A percentile compares a stretch with the other conserved stretches of the same genome.
phyloP scores from a whole-genome alignment of 35 echinoderm and acorn worm species.

The Apostichopus parvimensis region DNA sequence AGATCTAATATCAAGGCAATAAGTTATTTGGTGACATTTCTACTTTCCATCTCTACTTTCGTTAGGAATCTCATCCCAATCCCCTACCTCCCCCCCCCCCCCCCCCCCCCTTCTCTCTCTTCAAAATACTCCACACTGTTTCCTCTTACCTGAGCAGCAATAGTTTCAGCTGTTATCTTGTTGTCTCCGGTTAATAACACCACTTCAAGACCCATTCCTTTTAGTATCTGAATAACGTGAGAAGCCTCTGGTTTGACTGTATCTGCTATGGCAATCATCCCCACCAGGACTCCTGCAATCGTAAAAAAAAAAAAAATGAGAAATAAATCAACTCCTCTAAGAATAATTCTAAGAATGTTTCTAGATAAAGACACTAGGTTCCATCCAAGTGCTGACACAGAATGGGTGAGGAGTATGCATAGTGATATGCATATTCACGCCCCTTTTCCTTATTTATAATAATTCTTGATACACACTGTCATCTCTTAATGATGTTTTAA shows the following conservation, averaged over 20 bases:
- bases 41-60: slow-evolving; percentile 25
- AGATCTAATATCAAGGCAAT: no score
- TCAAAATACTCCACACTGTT: neutral
- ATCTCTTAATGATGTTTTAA: no score
- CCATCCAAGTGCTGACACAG: no score
- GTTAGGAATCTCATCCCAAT: slow-evolving; percentile 95
- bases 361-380: no score
- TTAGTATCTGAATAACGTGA: slow-evolving; percentile 69
- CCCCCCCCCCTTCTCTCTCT: neutral
- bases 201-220: slow-evolving; percentile 87
- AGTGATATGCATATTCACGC: no score
- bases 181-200: slow-evolving; percentile 94
- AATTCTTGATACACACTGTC: no score
- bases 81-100: slow-evolving; percentile 80
- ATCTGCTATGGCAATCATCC: slow-evolving; percentile 93
- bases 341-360: neutral
- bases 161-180: slow-evolving; percentile 81
- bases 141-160: slow-evolving; percentile 91
- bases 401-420: no score
- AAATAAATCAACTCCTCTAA: neutral
- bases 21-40: no score
- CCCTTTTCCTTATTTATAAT: no score
- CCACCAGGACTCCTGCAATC: slow-evolving; percentile 72
- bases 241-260: slow-evolving; percentile 86
- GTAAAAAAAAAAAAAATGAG: neutral